Conservation (phyloP, 2,888 invertebrate species). For the Rotaria socialis region DNA sequence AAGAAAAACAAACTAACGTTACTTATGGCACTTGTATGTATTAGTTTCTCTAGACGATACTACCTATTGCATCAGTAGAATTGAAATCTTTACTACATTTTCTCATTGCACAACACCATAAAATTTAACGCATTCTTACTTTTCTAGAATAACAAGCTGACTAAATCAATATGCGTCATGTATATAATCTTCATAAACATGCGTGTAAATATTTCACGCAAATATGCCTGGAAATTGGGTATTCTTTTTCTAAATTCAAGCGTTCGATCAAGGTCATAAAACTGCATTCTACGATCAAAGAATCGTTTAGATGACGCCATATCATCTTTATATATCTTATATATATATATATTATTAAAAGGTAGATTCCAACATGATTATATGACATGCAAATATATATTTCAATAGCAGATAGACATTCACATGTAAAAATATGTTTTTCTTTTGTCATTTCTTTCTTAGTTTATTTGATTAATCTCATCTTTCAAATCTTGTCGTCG, state of each 20-base stretch:
- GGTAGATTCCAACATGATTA: neutral
- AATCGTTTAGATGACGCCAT: neutral
- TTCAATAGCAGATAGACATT: neutral
- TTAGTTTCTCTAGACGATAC: too few relatives aligned
- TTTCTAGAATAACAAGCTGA: neutral
- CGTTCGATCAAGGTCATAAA: neutral
- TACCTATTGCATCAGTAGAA: too few relatives aligned
- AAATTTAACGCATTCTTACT: neutral
- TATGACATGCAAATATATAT: neutral
- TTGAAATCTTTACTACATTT: neutral
- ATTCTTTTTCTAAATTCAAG: neutral
- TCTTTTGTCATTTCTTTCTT: too few relatives aligned
- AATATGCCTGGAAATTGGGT: neutral
- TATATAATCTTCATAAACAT: neutral
- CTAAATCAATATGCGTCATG: neutral
- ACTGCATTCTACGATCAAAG: neutral
- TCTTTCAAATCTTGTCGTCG: neutral
- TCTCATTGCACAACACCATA: neutral
- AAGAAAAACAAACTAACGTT: too few relatives aligned
- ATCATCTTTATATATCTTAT: neutral
- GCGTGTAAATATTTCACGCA: neutral
- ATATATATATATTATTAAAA: neutral
- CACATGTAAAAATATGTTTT: neutral
- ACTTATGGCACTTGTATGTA: too few relatives aligned
- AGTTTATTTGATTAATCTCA: too few relatives aligned